Base-by-base conservation (phyloP, 2,113 vertebrate species). In the Catharus bicknelli region DNA sequence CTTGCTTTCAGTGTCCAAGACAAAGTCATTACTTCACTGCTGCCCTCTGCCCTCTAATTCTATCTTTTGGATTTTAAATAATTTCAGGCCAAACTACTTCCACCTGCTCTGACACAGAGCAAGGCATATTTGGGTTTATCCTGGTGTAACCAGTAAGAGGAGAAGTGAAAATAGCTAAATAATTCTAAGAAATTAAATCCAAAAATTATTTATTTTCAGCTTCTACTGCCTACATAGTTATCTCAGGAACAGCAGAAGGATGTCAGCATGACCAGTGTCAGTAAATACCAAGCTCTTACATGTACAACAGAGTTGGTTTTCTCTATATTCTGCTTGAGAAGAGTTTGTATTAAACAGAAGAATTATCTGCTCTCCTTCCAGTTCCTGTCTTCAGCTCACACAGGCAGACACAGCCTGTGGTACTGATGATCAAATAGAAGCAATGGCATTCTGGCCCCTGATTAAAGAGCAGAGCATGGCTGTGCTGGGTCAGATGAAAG, bases 11-110 rank as follows among this genome's bases (percentile, higher is more conserved):
- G 36, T 45, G 53, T 67, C 66, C 84, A 94, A 77, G 89, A 88
- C 78, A 94, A 91, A 94, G 55, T 59, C 51, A 95, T 90, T 90
- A 93, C 90, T 94, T 94, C 90, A 96, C 75, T 73, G 2, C 42
- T 75, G 36, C 50, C 74, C 93, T 80, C 63, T 92, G 84, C 55
- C 84, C 89, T 86, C 91, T 66, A 45, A 66, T 85, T 93, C 50
- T 55, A 7, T 22, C 62, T 59, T 93, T 38, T 84, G 38, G 64
- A 66, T 87, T 93, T 94, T 57, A 94, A 94, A 92, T 51, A 88
- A 30, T 94, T 85, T 51, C 63, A 74, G 36, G 16, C 38, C 63
- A 83, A 91, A 80, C 55, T 80, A 58, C 25, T 77, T 94, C 68
- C 53, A 96, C 75, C 38, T 73, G 51, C n/a, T 90, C 38, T 32